These are phyloP conservation scores for Parnassius orleans DNA, from an alignment of 2,888 invertebrate genomes.

Conservation along the genomic window DNA sequence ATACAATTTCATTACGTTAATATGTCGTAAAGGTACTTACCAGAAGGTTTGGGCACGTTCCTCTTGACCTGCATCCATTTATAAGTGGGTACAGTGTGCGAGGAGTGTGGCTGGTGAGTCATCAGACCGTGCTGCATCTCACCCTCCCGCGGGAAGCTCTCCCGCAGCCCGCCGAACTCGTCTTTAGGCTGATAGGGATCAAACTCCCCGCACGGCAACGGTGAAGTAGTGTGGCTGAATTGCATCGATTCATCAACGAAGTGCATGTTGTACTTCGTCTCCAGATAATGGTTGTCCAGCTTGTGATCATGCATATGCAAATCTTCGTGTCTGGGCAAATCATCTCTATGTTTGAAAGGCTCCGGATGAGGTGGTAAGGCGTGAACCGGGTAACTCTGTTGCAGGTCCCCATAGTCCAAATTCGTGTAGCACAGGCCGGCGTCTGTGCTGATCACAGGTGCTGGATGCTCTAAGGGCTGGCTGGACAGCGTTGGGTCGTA, in stretches of 20 bases:
- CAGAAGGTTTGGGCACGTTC: constrained; percentile 95
- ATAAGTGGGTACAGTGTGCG: constrained; percentile 91
- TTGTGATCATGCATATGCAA: constrained; percentile 71
- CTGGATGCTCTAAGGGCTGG: constrained; percentile 66
- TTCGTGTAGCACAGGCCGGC: constrained; percentile 95
- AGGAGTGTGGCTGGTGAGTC: constrained; percentile 64
- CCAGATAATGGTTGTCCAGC: constrained; percentile 72
- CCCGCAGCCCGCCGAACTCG: constrained; percentile 72
- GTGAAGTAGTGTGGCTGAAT: constrained; percentile 65
- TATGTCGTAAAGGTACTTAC: constrained; percentile 75
- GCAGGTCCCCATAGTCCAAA: constrained; percentile 85
- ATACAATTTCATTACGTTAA: no score
- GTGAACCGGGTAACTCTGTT: constrained; percentile 76
- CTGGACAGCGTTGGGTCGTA: constrained; percentile 74
- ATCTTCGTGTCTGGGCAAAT: constrained; percentile 78
- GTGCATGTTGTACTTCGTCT: constrained; percentile 78
- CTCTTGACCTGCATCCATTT: constrained; percentile 99
- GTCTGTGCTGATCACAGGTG: constrained; percentile 90
- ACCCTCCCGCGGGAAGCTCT: constrained; percentile 61
- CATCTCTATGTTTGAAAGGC: constrained; percentile 75
- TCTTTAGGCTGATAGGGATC: constrained; percentile 83
- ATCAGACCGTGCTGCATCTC: constrained; percentile 63
- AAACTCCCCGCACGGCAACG: constrained; percentile 81
- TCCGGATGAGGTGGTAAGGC: constrained; percentile 79
- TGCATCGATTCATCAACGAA: constrained; percentile 72